These are phyloP conservation scores for Antedon bifida DNA, from an alignment of 35 echinoderm and acorn worm species.

Conservation along the genomic window DNA sequence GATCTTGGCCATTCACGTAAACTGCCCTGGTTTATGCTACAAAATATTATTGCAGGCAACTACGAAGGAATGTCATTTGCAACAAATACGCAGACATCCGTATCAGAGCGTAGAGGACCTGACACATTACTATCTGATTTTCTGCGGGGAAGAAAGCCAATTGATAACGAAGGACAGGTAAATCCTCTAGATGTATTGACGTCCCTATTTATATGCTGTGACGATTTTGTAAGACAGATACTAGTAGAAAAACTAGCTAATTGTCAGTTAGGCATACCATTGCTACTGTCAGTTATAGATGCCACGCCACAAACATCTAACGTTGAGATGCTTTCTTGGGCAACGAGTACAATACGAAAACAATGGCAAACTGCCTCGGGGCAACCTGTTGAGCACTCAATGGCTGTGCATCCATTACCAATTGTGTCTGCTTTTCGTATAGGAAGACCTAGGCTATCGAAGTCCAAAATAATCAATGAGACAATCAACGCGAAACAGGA, in stretches of 20 bases:
- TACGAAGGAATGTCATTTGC: not conserved
- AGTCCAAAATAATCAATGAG: not conserved
- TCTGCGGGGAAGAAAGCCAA: no score
- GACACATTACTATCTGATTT: no score
- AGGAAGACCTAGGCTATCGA: not conserved
- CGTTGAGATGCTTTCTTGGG: not conserved
- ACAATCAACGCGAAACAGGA: not conserved
- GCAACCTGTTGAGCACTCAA: not conserved
- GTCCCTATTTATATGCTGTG: not conserved
- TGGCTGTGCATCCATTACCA: not conserved
- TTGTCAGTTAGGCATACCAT: not conserved
- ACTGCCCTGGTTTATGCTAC: not conserved
- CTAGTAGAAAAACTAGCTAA: not conserved
- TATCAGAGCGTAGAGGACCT: no score
- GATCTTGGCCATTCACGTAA: not conserved
- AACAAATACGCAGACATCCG: no score
- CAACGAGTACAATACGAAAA: not conserved
- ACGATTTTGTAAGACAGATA: not conserved
- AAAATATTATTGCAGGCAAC: not conserved
- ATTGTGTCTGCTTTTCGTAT: not conserved
- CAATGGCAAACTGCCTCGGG: not conserved
- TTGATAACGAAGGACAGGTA: no score
- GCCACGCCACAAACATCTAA: not conserved
- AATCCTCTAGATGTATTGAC: not conserved
- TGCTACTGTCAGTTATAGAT: not conserved